Evolutionary conservation across 30 jellyfish, hydroid and myxozoan genomes (phyloP).

Genomic region (Hydra vulgaris): DNA sequence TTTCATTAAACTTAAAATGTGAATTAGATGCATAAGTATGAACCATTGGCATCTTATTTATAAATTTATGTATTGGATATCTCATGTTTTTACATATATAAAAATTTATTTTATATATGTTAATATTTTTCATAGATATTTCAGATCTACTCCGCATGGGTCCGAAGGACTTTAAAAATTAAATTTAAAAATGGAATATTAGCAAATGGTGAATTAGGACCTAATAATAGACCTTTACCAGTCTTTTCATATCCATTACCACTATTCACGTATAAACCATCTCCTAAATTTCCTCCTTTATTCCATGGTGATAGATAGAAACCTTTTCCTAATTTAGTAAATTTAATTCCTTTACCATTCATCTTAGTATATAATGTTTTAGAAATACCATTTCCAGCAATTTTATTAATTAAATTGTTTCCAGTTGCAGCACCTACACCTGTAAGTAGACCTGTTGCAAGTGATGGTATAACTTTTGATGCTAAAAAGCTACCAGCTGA

Average conservation of each 20-base stretch:
- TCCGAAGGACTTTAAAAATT: not conserved
- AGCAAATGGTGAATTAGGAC: not conserved
- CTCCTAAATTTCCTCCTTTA: not conserved
- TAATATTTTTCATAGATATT: too few relatives aligned
- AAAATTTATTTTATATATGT: too few relatives aligned
- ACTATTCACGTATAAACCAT: not conserved
- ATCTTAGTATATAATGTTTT: not conserved
- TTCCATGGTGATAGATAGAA: not conserved
- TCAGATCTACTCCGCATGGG: too few relatives aligned
- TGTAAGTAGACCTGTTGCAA: not conserved
- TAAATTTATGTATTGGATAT: too few relatives aligned
- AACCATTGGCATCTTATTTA: too few relatives aligned
- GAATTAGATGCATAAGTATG: too few relatives aligned
- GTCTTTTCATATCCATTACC: not conserved
- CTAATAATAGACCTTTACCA: not conserved
- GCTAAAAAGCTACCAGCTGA: not conserved
- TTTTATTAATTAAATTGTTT: too few relatives aligned
- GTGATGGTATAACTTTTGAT: not conserved
- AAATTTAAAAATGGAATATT: not conserved
- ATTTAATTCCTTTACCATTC: not conserved
- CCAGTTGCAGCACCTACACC: not conserved
- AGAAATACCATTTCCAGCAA: not conserved
- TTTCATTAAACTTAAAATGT: too few relatives aligned
- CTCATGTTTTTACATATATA: too few relatives aligned
- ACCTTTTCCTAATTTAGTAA: not conserved